These are phyloP conservation scores for Corydoras sp. DNA, from an alignment of 2,113 vertebrate genomes.

Conservation along the genomic window DNA sequence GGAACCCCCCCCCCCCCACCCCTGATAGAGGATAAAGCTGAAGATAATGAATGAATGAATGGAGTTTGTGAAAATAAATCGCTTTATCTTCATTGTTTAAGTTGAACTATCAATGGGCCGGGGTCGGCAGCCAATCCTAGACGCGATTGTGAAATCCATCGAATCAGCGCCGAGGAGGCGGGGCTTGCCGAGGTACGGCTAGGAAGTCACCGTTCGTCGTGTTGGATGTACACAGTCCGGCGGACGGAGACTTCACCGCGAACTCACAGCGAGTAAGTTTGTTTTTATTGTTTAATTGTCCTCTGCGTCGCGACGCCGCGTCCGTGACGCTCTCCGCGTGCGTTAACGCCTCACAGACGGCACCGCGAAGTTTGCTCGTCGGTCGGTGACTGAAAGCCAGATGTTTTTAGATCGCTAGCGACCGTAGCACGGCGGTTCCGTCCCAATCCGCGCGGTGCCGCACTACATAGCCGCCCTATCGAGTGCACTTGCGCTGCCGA, in stretches of 20 bases:
- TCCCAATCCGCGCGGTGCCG: too few species aligned
- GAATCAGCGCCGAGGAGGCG: not conserved
- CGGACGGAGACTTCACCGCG: not conserved
- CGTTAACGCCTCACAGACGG: not conserved
- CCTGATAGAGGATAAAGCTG: too few species aligned
- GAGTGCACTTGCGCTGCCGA: too few species aligned
- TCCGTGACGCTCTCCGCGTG: not conserved
- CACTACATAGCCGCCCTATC: too few species aligned
- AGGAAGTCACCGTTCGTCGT: not conserved
- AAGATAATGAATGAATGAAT: too few species aligned
- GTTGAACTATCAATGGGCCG: not conserved
- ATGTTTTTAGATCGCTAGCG: too few species aligned
- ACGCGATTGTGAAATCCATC: not conserved
- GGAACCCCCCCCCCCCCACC: too few species aligned
- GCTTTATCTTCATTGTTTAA: not conserved
- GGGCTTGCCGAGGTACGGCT: not conserved
- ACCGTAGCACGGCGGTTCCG: too few species aligned
- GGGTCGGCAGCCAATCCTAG: not conserved
- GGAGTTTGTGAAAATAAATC: not conserved
- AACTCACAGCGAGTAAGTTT: not conserved
- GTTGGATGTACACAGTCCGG: not conserved
- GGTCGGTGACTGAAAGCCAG: too few species aligned
- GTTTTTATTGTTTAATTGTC: not conserved
- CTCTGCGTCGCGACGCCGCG: not conserved
- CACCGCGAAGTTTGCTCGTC: not conserved